These are phyloP conservation scores for Eubucco bourcierii DNA, from an alignment of 2,113 vertebrate species.

Conservation along the genomic window DNA sequence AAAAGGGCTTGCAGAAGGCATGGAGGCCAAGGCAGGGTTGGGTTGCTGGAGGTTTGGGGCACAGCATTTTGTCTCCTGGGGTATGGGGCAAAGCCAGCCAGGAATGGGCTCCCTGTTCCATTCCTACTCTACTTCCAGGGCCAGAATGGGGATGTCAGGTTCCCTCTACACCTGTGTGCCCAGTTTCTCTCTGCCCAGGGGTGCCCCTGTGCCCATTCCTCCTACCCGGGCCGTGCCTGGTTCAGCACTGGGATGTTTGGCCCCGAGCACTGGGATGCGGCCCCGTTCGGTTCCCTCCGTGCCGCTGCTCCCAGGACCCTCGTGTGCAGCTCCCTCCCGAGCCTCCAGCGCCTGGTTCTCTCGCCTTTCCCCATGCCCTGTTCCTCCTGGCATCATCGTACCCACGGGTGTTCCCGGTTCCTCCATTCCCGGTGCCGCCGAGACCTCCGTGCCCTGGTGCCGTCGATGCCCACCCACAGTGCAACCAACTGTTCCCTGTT, in stretches of 20 bases:
- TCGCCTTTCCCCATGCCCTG: too few species aligned
- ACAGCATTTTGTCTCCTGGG: neutral
- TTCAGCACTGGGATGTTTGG: too few species aligned
- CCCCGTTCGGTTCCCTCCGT: neutral
- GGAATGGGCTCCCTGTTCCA: accelerated
- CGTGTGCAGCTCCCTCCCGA: too few species aligned
- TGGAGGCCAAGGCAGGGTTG: too few species aligned
- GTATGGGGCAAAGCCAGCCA: neutral
- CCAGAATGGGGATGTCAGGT: neutral
- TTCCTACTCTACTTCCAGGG: neutral
- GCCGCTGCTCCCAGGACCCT: neutral
- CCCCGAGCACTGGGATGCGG: neutral
- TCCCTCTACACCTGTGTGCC: neutral
- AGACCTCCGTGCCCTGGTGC: too few species aligned
- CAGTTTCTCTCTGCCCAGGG: neutral
- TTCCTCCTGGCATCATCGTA: neutral
- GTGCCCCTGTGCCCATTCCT: neutral
- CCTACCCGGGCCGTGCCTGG: neutral
- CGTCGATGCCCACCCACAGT: neutral
- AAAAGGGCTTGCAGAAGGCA: neutral
- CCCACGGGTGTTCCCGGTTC: neutral
- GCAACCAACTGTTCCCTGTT: neutral
- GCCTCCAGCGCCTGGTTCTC: neutral
- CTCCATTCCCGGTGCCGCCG: neutral
- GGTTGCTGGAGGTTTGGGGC: neutral